A percentile compares a stretch with the other conserved stretches of the same genome.
Evolutionary conservation across 2,797 vertebrate species (phyloP).

Genomic region (Loris lydekkerianus): DNA sequence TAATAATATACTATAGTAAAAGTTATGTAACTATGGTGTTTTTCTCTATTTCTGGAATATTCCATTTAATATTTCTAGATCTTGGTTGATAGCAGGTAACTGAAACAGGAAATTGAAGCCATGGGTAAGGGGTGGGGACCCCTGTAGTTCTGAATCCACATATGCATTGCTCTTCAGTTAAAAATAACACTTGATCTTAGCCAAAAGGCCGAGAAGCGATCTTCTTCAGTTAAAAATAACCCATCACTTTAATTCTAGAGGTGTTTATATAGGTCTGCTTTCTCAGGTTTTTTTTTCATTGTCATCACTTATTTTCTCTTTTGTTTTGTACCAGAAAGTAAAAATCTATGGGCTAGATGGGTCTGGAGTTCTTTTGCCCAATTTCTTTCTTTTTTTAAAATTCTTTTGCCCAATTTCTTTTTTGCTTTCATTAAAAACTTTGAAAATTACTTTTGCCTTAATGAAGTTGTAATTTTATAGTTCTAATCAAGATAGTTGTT

Average conservation of each 20-base stretch:
- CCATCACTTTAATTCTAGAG: slow-evolving; percentile 1
- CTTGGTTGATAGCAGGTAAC: neutral
- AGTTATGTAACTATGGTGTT: neutral
- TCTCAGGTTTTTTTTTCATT: neutral
- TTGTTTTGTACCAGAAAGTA: slow-evolving; percentile 46
- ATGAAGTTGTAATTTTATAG: neutral
- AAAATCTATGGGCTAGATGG: neutral
- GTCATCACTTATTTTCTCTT: neutral
- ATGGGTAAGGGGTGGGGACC: neutral
- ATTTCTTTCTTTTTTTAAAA: no score
- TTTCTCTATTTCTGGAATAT: neutral
- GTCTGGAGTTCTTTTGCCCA: neutral
- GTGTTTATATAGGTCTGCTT: neutral
- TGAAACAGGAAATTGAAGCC: neutral
- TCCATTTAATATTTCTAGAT: neutral
- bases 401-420: neutral
- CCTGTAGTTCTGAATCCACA: slow-evolving; percentile 15
- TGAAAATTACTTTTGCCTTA: slow-evolving; percentile 17
- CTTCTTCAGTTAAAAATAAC: slow-evolving; percentile 2
- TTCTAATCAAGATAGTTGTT: slow-evolving; percentile 51
- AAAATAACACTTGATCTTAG: neutral
- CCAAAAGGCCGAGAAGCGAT: no score
- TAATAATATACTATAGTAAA: neutral
- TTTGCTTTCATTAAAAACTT: neutral
- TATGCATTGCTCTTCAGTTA: neutral